Evolutionary conservation across 2,113 vertebrate species (phyloP).

Genomic region (Pygoscelis antarcticus): DNA sequence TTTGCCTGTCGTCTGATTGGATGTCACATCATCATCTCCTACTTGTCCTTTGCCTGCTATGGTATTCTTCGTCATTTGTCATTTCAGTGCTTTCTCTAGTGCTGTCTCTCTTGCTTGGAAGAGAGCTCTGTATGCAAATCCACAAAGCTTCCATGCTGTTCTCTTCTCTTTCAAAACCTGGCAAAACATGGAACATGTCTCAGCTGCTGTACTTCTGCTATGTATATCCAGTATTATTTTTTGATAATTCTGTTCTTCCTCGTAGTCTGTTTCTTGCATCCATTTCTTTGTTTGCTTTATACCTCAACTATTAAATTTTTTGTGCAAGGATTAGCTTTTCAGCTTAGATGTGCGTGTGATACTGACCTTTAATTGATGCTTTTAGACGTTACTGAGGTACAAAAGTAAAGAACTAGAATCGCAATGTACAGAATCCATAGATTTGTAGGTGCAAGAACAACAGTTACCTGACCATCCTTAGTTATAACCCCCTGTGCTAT

Average conservation of each 20-base stretch:
- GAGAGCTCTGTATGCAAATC: not conserved
- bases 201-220: not conserved
- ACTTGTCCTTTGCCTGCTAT: not conserved
- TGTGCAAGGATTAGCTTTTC: not conserved
- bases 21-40: not conserved
- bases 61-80: not conserved
- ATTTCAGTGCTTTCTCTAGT: not conserved
- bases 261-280: not conserved
- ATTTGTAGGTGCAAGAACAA: not conserved
- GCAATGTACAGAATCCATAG: not conserved
- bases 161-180: not conserved
- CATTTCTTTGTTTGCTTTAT: not conserved
- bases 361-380: not conserved
- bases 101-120: not conserved
- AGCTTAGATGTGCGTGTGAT: fast-evolving
- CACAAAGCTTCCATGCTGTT: not conserved
- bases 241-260: not conserved
- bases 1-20: not conserved
- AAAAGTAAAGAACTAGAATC: not conserved
- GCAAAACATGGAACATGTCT: not conserved
- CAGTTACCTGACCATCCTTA: not conserved
- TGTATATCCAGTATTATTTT: not conserved
- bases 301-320: not conserved
- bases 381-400: not conserved
- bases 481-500: not conserved